Evolutionary conservation across 2,113 vertebrate species (phyloP), one percentile per base, ranked within the genome.

Genomic region (Spilogale gracilis): DNA sequence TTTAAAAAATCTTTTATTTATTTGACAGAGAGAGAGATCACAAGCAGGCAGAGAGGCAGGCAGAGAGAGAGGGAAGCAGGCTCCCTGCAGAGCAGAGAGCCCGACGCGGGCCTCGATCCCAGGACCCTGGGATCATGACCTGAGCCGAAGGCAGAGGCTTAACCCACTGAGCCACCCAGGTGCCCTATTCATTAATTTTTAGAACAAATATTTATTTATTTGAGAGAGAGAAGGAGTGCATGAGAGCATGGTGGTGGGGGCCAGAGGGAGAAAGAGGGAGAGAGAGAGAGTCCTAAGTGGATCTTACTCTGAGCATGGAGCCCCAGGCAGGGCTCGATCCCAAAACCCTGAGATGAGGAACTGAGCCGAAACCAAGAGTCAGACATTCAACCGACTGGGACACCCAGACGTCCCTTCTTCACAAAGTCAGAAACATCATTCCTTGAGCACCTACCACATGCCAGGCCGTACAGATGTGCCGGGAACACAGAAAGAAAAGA

Each of bases 331-430:
- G 32, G 67, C 67, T 69, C 67, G 3, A 69, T 69, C 32, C 32
- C 67, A n/a, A 7, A 9, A 69, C 32, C 67, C 67, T 69, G 67
- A 69, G 17, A 69, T 69, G 32, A 1, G 1, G 3, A 20, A 16
- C 67, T 9, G 67, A 69, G 67, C 67, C 3, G 6, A 69, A 38
- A 69, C 32, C 32, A 69, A 38, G 67, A n/a, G 67, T 69, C 32
- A 18, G 67, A 38, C 1, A 3, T 17, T 18, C 67, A n/a, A 69
- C 32, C 8, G 3, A 38, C 3, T 1, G 32, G 1, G 8, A 16
- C 32, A 20, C 67, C 17, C 9, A 18, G 67, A 32, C 3, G n/a
- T 7, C 67, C 67, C 27, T 38, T n/a, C 9, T 9, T 20, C 52
- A 82, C 21, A 81, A 52, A 60, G 52, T 32, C 32, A 16, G 71